phyloP scores from a whole-genome alignment of 2,888 invertebrate species.

The Synergus laeviventris region DNA sequence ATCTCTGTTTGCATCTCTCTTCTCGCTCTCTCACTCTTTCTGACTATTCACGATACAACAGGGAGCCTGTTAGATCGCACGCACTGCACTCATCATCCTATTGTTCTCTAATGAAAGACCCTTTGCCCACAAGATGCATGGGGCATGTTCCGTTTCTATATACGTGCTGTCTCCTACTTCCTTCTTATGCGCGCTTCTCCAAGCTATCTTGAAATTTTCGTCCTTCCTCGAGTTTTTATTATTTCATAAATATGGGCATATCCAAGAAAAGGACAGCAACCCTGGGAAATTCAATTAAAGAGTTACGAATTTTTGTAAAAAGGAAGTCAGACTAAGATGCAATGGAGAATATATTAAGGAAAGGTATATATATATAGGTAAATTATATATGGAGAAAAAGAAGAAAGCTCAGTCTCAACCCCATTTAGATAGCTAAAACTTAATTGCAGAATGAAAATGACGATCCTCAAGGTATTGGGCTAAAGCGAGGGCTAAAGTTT shows the following conservation, averaged over 20 bases:
- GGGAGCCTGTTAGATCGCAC: constrained; percentile 51
- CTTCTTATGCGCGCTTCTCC: constrained; percentile 52
- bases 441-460: too few species aligned
- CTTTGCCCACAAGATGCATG: constrained; percentile 64
- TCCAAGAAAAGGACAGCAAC: too few species aligned
- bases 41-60: constrained; percentile 49
- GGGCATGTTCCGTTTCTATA: constrained; percentile 64
- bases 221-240: constrained; percentile 42
- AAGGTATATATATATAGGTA: too few species aligned
- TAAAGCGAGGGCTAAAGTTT: too few species aligned
- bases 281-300: too few species aligned
- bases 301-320: too few species aligned
- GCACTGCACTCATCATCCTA: constrained; percentile 71
- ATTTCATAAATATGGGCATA: neutral
- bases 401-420: too few species aligned
- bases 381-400: too few species aligned
- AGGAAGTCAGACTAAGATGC: too few species aligned
- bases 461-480: too few species aligned
- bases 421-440: too few species aligned
- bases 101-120: constrained; percentile 75
- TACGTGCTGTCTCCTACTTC: constrained; percentile 54
- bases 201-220: constrained; percentile 46
- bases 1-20: constrained; percentile 32
- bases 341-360: too few species aligned
- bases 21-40: constrained; percentile 44